These are phyloP conservation scores for Thalpophila matura DNA, from an alignment of 2,888 invertebrate species.

Conservation along the genomic window DNA sequence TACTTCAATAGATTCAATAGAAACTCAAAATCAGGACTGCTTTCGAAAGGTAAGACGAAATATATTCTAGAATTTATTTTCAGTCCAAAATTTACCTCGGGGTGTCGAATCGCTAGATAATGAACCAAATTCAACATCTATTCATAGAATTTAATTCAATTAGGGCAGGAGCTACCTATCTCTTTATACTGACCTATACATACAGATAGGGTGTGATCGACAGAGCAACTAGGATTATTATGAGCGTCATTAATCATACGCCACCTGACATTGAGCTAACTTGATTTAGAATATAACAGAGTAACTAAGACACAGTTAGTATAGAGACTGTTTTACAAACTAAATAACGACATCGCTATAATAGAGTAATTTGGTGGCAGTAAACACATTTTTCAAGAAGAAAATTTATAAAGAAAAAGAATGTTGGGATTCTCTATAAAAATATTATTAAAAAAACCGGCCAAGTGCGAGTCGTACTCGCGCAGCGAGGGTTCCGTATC, in stretches of 20 bases:
- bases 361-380: not conserved
- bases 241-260: conserved; percentile 57
- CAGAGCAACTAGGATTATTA: conserved; percentile 42
- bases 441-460: no score
- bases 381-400: not conserved
- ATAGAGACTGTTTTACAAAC: conserved; percentile 14
- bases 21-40: not conserved
- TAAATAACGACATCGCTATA: not conserved
- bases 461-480: no score
- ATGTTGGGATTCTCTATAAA: not conserved
- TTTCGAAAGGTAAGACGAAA: conserved; percentile 2
- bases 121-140: conserved; percentile 30
- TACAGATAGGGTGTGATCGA: conserved; percentile 23
- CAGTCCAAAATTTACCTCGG: not conserved
- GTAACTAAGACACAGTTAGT: not conserved
- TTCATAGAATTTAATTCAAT: conserved; percentile 8
- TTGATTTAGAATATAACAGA: conserved; percentile 55
- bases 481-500: no score
- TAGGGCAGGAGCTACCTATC: not conserved
- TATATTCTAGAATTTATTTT: not conserved
- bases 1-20: not conserved
- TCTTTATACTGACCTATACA: conserved; percentile 5
- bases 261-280: conserved; percentile 58
- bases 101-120: not conserved
- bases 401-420: not conserved